A percentile compares a stretch with the other conserved stretches of the same genome.
These are phyloP conservation scores for Poeciliopsis turrubarensis DNA, from an alignment of 2,113 vertebrate species.

Conservation along the genomic window DNA sequence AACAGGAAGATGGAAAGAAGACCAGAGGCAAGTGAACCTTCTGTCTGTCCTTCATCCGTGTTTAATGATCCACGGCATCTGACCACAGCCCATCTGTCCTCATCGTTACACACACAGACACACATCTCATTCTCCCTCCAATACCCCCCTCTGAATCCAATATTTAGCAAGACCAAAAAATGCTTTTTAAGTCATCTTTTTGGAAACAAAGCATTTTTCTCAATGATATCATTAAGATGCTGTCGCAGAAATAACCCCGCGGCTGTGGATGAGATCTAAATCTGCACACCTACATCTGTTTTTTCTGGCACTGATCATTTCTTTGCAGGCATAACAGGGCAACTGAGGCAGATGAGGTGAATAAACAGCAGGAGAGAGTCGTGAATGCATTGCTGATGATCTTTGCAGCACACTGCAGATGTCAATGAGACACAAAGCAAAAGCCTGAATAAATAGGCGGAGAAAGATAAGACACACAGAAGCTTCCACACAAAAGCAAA, in stretches of 20 bases:
- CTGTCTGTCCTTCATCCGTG: constrained; percentile 71
- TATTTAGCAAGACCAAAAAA: constrained; percentile 18
- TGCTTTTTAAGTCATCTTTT: constrained; percentile 21
- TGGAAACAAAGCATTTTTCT: constrained; percentile 24
- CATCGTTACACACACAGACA: constrained; percentile 29
- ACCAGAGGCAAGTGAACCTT: constrained; percentile 66
- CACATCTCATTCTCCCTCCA: not conserved
- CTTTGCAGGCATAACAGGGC: constrained; percentile 22
- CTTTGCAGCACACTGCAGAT: constrained; percentile 7
- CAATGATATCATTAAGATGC: constrained; percentile 15
- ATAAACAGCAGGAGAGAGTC: constrained; percentile 10
- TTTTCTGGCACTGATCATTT: constrained; percentile 12
- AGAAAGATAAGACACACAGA: constrained; percentile 7
- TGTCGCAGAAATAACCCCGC: constrained; percentile 6
- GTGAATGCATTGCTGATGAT: constrained; percentile 1
- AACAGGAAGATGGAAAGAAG: constrained; percentile 38
- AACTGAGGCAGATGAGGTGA: constrained; percentile 27
- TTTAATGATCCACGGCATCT: constrained; percentile 71
- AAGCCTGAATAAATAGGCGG: constrained; percentile 4
- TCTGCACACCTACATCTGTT: constrained; percentile 39
- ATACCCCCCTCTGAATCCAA: not conserved
- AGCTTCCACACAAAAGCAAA: not conserved
- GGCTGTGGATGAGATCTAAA: constrained; percentile 40
- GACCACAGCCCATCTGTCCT: constrained; percentile 69
- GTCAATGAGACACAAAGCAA: constrained; percentile 22